A percentile compares a stretch with the other conserved stretches of the same genome.
Evolutionary conservation across 37 sponge, comb jelly and placozoan species (phyloP).

Genomic region (Halichondria panicea): DNA sequence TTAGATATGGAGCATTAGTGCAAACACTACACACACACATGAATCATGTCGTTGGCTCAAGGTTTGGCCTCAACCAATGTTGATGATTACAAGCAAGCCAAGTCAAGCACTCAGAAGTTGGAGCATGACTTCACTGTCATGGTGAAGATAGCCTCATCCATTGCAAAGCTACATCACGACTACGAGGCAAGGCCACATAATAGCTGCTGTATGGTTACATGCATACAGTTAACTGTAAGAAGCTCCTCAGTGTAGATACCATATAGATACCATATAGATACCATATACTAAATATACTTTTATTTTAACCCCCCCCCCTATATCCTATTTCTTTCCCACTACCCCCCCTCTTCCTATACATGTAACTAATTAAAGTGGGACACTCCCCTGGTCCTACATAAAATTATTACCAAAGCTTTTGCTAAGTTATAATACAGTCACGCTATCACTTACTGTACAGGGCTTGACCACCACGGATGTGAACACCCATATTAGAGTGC

Average conservation of each 20-base stretch:
- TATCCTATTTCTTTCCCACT: background rate
- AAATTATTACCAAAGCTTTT: too few species aligned
- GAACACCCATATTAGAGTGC: constrained; percentile 27
- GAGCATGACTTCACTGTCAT: constrained; percentile 45
- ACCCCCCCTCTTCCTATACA: too few species aligned
- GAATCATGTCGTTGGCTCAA: background rate
- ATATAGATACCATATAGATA: too few species aligned
- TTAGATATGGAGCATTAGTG: too few species aligned
- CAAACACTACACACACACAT: too few species aligned
- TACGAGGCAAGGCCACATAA: constrained; percentile 33
- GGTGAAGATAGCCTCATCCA: constrained; percentile 14
- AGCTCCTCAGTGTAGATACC: too few species aligned
- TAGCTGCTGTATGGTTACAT: background rate
- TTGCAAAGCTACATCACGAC: constrained; percentile 18
- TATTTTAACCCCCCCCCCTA: too few species aligned
- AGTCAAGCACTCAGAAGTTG: constrained; percentile 36
- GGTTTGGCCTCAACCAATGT: background rate
- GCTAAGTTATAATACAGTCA: too few species aligned
- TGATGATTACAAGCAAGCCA: constrained; percentile 24
- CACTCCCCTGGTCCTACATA: too few species aligned
- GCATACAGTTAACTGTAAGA: background rate
- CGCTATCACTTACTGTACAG: too few species aligned
- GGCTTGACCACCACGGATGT: constrained; percentile 8
- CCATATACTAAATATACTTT: too few species aligned
- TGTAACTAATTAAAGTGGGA: too few species aligned